These are phyloP conservation scores for Hybognathus amarus DNA, from an alignment of 2,797 vertebrate genomes.

Conservation along the genomic window DNA sequence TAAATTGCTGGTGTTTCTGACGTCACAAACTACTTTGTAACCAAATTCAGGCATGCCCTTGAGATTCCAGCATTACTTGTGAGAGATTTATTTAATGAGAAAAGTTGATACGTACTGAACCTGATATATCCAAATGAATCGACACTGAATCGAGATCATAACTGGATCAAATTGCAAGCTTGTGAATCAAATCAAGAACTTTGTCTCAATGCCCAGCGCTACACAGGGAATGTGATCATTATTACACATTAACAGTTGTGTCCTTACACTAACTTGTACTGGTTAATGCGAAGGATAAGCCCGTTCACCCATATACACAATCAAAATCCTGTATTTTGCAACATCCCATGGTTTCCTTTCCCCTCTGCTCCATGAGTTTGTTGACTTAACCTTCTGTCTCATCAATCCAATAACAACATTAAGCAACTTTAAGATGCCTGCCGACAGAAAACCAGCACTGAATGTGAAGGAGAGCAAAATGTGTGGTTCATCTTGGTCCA, in stretches of 20 bases:
- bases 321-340: slow-evolving; percentile 11
- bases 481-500: not conserved
- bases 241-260: not conserved
- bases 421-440: slow-evolving; percentile 24
- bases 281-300: not conserved
- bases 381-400: slow-evolving; percentile 40
- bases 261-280: slow-evolving; percentile 10
- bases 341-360: not conserved
- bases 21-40: no score
- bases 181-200: no score
- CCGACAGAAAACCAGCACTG: not conserved
- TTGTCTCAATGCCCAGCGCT: not conserved
- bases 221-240: not conserved
- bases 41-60: not conserved
- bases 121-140: not conserved
- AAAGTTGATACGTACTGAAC: not conserved
- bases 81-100: not conserved
- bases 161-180: no score
- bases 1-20: no score
- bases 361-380: slow-evolving; percentile 8
- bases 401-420: slow-evolving; percentile 34
- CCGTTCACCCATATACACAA: not conserved
- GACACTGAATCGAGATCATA: not conserved
- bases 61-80: not conserved
- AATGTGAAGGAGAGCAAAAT: slow-evolving; percentile 6